Percentiles rank a stretch among this genome's conserved stretches.
Conservation (phyloP, 92 coral and sea anemone species). For the Epizoanthus illoricatus region DNA sequence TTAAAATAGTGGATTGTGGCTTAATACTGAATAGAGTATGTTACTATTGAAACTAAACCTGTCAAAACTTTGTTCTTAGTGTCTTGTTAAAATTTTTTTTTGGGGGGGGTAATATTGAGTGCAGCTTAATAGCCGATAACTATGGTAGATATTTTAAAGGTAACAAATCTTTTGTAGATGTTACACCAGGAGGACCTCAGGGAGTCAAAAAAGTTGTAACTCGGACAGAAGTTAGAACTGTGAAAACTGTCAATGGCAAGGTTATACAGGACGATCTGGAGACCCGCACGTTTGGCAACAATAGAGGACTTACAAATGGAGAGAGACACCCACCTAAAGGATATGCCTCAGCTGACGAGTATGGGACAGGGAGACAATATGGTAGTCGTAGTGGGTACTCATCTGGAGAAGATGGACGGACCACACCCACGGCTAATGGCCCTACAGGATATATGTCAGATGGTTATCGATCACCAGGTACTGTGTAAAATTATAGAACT, state of each 20-base stretch:
- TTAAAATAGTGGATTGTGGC: too few species aligned
- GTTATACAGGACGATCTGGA: conserved; percentile 68
- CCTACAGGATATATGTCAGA: conserved; percentile 76
- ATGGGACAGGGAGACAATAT: conserved; percentile 62
- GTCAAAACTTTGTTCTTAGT: too few species aligned
- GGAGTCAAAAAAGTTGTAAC: conserved; percentile 87
- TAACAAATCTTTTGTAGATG: conserved; percentile 31
- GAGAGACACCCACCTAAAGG: conserved; percentile 62
- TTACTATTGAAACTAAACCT: too few species aligned
- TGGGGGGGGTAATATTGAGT: too few species aligned
- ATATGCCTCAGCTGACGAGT: conserved; percentile 72
- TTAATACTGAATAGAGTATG: too few species aligned
- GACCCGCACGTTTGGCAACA: conserved; percentile 59
- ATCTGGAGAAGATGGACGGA: conserved; percentile 77
- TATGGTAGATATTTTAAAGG: too few species aligned
- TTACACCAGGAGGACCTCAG: conserved; percentile 75
- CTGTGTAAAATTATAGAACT: too few species aligned
- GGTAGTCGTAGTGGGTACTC: conserved; percentile 74
- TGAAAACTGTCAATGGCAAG: conserved; percentile 82
- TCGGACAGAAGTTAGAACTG: conserved; percentile 69
- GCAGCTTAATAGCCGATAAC: too few species aligned
- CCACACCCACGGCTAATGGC: conserved; percentile 68
- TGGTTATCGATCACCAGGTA: conserved; percentile 59
- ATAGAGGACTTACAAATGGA: conserved; percentile 62
- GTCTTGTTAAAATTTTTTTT: too few species aligned